Conservation (phyloP, 2,113 vertebrate species). For the Myiopsitta monachus region DNA sequence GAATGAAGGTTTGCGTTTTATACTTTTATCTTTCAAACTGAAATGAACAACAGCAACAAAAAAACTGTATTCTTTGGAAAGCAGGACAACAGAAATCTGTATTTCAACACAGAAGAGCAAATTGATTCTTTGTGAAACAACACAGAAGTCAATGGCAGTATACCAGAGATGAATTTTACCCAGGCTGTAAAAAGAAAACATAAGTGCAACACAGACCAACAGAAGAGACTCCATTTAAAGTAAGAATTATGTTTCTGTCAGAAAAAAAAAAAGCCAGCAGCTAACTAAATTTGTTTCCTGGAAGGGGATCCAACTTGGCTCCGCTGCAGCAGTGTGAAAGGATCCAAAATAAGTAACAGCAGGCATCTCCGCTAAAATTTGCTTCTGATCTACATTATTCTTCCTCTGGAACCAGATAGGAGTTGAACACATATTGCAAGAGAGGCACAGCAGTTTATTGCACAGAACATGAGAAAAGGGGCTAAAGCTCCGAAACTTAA, state of each 20-base stretch:
- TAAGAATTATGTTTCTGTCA: slow-evolving; percentile 42
- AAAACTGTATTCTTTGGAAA: not conserved
- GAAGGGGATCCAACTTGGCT: slow-evolving; percentile 60
- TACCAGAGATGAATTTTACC: slow-evolving; percentile 12
- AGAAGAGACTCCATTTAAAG: slow-evolving; percentile 41
- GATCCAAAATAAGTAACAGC: slow-evolving; percentile 64
- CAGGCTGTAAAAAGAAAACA: slow-evolving; percentile 35
- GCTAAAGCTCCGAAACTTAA: not conserved
- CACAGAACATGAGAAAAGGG: not conserved
- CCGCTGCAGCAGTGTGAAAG: not conserved
- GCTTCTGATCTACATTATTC: slow-evolving; percentile 26
- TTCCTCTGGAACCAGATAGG: slow-evolving; percentile 10
- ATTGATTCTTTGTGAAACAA: slow-evolving; percentile 52
- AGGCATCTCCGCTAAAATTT: slow-evolving; percentile 36
- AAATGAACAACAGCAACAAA: not conserved
- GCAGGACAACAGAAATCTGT: not conserved
- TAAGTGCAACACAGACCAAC: slow-evolving; percentile 20
- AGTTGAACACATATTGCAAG: not conserved
- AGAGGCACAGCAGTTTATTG: not conserved
- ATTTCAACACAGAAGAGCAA: slow-evolving; percentile 24
- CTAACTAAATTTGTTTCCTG: slow-evolving; percentile 45
- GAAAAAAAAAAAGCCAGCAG: slow-evolving; percentile 49
- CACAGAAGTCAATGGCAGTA: slow-evolving; percentile 38
- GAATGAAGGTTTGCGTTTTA: slow-evolving; percentile 2
- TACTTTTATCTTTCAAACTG: not conserved